phyloP scores from a whole-genome alignment of 2,113 vertebrate species.

The Henicopernis longicauda region DNA sequence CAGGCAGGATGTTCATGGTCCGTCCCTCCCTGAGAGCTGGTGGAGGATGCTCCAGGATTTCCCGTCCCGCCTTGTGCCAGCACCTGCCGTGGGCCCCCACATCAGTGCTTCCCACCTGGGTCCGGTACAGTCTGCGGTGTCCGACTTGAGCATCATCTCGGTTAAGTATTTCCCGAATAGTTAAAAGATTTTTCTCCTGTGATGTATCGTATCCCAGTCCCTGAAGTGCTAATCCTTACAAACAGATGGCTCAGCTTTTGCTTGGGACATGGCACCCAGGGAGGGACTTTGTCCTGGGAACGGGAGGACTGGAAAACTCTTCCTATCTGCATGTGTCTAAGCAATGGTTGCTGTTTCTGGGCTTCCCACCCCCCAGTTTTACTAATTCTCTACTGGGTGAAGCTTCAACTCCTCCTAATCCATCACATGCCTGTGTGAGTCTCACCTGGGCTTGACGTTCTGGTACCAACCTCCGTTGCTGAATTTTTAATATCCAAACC shows the following conservation, averaged over 20 bases:
- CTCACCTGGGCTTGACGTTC: neutral
- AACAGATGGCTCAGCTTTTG: neutral
- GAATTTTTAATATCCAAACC: neutral
- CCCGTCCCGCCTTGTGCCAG: neutral
- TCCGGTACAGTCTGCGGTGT: rapidly evolving
- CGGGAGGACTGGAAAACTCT: neutral
- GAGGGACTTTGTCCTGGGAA: neutral
- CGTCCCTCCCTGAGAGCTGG: rapidly evolving
- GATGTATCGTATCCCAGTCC: neutral
- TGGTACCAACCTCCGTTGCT: neutral
- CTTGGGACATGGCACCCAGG: neutral
- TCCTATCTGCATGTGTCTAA: neutral
- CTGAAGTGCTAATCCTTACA: neutral
- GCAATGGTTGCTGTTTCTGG: neutral
- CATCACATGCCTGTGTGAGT: neutral
- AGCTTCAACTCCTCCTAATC: neutral
- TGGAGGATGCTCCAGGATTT: neutral
- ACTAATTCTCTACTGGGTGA: neutral
- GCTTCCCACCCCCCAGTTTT: neutral
- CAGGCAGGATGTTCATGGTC: neutral
- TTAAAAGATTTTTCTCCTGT: neutral
- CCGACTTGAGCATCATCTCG: rapidly evolving
- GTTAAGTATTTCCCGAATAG: neutral
- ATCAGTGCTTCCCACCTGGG: neutral
- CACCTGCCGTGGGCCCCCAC: no score